Evolutionary conservation across 2,888 invertebrate species (phyloP).

Genomic region (Amphipyra berbera): DNA sequence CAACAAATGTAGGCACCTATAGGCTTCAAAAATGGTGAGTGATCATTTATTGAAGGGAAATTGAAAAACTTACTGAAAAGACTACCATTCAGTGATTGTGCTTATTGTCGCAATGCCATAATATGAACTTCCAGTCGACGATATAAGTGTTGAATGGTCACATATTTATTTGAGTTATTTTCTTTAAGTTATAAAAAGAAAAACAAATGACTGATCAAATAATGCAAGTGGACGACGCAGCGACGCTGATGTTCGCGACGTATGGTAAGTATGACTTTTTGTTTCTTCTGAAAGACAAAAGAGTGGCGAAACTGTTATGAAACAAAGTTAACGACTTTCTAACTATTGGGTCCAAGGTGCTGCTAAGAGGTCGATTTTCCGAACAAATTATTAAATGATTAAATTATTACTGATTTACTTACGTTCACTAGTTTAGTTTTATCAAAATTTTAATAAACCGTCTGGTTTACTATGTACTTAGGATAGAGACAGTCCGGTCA

Average conservation of each 20-base stretch:
- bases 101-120: slow-evolving; percentile 7
- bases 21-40: slow-evolving; percentile 44
- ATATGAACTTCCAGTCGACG: slow-evolving; percentile 11
- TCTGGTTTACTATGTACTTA: slow-evolving; percentile 3
- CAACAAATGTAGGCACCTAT: slow-evolving; percentile 13
- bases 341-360: not conserved
- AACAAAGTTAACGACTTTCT: not conserved
- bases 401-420: too few relatives aligned
- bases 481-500: not conserved
- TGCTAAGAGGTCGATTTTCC: not conserved
- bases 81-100: slow-evolving; percentile 17
- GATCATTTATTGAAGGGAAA: slow-evolving; percentile 9
- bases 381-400: not conserved
- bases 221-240: not conserved
- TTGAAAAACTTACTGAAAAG: slow-evolving; percentile 5
- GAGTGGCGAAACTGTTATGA: too few relatives aligned
- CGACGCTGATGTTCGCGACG: not conserved
- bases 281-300: not conserved
- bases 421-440: not conserved
- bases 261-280: slow-evolving; percentile 12
- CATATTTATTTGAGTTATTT: slow-evolving; percentile 17
- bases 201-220: slow-evolving; percentile 4
- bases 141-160: not conserved
- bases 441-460: not conserved
- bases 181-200: slow-evolving; percentile 20